Conservation (phyloP, 2,888 invertebrate genomes). For the Scelioninae gen. 1 region DNA sequence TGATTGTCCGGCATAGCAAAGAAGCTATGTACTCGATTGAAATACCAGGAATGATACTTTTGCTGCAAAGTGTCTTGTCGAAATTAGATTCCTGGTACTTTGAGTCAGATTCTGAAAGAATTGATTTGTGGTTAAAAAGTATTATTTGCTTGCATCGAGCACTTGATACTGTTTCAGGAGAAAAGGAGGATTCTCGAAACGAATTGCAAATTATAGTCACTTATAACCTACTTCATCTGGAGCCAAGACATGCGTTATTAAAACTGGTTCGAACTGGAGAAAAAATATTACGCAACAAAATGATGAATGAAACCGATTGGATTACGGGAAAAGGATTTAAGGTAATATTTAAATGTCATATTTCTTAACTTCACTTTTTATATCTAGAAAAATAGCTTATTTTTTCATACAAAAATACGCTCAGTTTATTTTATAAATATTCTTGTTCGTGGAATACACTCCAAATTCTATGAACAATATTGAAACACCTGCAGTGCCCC, state of each 20-base stretch:
- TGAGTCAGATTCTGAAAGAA: conserved; percentile 79
- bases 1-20: conserved; percentile 79
- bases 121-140: conserved; percentile 82
- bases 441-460: too few species aligned
- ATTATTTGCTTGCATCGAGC: conserved; percentile 82
- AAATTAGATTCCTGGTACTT: conserved; percentile 84
- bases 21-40: conserved; percentile 82
- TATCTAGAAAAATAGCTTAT: not conserved
- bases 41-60: conserved; percentile 83
- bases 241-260: conserved; percentile 82
- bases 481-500: too few species aligned
- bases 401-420: not conserved
- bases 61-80: conserved; percentile 82
- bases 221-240: conserved; percentile 81
- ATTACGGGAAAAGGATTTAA: conserved; percentile 82
- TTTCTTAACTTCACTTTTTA: not conserved
- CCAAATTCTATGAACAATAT: too few species aligned
- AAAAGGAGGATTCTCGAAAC: conserved; percentile 80
- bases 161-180: conserved; percentile 75
- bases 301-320: conserved; percentile 84
- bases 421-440: too few species aligned
- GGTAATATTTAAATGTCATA: conserved; percentile 69
- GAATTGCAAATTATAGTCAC: conserved; percentile 81
- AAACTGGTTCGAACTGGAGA: conserved; percentile 82
- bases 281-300: conserved; percentile 79